phyloP scores from a whole-genome alignment of 1,140 invertebrate species.

The Psix sp. region DNA sequence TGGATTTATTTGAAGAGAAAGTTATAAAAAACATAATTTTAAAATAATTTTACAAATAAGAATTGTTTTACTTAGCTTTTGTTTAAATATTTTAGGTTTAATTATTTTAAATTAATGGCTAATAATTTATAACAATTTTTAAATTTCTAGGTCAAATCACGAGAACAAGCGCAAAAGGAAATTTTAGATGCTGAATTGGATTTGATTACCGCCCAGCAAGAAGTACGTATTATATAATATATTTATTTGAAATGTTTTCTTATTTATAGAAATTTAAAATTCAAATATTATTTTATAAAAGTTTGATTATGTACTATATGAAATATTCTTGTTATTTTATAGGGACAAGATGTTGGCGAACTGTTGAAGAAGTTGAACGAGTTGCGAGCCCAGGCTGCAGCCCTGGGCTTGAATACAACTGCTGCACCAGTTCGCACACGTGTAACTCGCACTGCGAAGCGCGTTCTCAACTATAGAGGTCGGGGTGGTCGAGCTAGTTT shows the following conservation, averaged over 20 bases:
- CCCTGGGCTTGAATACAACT: constrained; percentile 67
- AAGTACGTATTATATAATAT: constrained; percentile 58
- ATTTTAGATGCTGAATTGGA: constrained; percentile 93
- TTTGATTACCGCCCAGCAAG: constrained; percentile 89
- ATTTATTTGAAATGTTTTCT: too few species aligned
- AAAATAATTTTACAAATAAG: too few species aligned
- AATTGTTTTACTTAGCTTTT: too few species aligned
- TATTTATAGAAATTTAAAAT: constrained; percentile 3
- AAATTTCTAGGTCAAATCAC: constrained; percentile 73
- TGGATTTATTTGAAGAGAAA: too few species aligned
- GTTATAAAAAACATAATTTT: too few species aligned
- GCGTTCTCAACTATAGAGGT: constrained; percentile 64
- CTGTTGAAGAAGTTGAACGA: constrained; percentile 85
- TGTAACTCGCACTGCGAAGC: constrained; percentile 58
- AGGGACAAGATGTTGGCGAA: constrained; percentile 84
- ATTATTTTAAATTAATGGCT: constrained; percentile 1
- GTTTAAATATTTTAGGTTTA: neutral
- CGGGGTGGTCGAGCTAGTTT: constrained; percentile 71
- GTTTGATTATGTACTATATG: too few species aligned
- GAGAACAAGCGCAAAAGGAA: constrained; percentile 86
- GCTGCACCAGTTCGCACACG: constrained; percentile 62
- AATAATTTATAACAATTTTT: neutral
- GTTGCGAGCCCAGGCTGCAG: constrained; percentile 81
- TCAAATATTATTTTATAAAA: too few species aligned
- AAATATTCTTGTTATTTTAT: constrained; percentile 9